phyloP scores from a whole-genome alignment of 2,113 vertebrate species.

The Mus pahari region DNA sequence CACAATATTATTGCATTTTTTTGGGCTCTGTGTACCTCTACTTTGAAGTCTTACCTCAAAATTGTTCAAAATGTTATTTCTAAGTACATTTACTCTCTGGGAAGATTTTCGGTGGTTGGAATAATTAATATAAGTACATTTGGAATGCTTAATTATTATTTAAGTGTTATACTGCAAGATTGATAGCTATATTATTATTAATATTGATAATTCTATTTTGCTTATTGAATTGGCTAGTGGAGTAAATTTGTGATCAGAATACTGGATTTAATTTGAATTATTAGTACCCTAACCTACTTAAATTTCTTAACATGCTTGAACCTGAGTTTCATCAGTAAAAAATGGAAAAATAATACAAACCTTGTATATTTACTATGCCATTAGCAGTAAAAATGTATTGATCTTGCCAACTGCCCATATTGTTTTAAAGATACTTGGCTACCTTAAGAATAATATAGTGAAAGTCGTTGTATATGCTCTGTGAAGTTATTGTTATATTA shows the following conservation, averaged over 20 bases:
- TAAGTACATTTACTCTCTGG: neutral
- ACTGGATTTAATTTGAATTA: neutral
- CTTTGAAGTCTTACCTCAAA: slow-evolving; percentile 1
- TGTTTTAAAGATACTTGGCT: neutral
- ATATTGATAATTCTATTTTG: slow-evolving; percentile 4
- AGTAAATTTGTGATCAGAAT: neutral
- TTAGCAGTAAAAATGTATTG: neutral
- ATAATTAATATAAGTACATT: neutral
- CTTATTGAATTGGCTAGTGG: neutral
- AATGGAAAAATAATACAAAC: neutral
- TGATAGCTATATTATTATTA: neutral
- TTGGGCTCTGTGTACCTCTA: neutral
- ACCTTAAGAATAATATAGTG: neutral
- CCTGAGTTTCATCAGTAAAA: neutral
- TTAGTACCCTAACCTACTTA: neutral
- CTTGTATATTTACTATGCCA: neutral
- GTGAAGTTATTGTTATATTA: neutral
- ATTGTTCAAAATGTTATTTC: neutral
- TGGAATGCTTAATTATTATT: neutral
- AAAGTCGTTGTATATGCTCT: neutral
- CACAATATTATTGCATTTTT: neutral
- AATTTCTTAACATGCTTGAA: neutral
- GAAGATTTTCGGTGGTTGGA: neutral
- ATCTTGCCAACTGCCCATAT: neutral
- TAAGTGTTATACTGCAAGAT: neutral